Conservation (phyloP, 2,113 vertebrate genomes). For the Smithornis capensis region DNA sequence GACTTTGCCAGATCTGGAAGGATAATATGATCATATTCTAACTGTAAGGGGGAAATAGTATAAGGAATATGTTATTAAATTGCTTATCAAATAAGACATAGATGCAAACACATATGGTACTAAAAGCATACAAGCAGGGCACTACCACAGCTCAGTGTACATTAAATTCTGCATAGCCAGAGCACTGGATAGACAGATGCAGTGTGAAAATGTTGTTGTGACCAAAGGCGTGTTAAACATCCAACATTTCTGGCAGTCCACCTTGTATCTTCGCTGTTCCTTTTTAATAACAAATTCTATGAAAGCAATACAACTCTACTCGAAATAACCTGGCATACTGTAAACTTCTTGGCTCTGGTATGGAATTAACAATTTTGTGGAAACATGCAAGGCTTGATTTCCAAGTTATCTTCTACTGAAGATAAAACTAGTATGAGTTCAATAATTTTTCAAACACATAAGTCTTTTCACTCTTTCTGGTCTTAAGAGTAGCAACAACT, state of each 20-base stretch:
- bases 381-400: background rate
- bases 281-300: background rate
- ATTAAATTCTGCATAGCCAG: background rate
- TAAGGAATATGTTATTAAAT: background rate
- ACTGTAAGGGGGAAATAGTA: background rate
- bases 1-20: background rate
- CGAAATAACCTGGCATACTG: background rate
- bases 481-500: background rate
- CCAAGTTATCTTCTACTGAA: background rate
- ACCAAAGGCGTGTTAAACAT: background rate
- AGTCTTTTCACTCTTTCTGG: background rate
- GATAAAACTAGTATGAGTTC: background rate
- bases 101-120: background rate
- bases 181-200: background rate
- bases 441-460: background rate
- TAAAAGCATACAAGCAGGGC: background rate
- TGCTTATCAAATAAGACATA: background rate
- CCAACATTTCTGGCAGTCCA: background rate
- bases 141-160: background rate
- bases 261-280: background rate
- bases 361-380: background rate
- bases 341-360: background rate
- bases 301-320: background rate
- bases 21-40: background rate
- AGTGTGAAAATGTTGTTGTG: background rate